Conservation (phyloP, 2,888 invertebrate genomes). For the Bellardia pandia region DNA sequence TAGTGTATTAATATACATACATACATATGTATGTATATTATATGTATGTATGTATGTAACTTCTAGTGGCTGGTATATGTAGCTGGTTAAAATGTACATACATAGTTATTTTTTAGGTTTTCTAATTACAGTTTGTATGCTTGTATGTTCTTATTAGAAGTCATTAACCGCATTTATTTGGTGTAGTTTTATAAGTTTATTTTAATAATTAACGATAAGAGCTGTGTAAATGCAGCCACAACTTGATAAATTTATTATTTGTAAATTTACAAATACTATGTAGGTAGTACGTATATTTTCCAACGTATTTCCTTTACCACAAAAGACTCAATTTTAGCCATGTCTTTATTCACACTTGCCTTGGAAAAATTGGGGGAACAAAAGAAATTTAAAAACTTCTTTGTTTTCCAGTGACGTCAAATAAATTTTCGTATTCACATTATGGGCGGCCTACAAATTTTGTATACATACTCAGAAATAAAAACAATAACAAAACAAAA, state of each 20-base stretch:
- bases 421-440: not conserved
- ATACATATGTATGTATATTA: too few relatives aligned
- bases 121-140: too few relatives aligned
- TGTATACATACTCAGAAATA: not conserved
- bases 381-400: conserved; percentile 27
- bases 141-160: too few relatives aligned
- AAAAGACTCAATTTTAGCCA: conserved; percentile 20
- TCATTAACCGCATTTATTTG: too few relatives aligned
- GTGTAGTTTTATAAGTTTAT: not conserved
- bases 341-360: not conserved
- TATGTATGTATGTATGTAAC: too few relatives aligned
- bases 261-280: too few relatives aligned
- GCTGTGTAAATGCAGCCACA: not conserved
- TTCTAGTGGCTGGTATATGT: too few relatives aligned
- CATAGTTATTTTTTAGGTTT: too few relatives aligned
- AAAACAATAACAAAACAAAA: conserved; percentile 31
- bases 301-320: not conserved
- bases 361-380: not conserved
- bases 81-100: too few relatives aligned
- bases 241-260: too few relatives aligned
- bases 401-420: conserved; percentile 47
- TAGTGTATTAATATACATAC: too few relatives aligned
- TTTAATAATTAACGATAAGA: not conserved
- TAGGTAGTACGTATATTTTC: too few relatives aligned
- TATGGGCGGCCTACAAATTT: not conserved